phyloP scores from a whole-genome alignment of 2,797 vertebrate species.

The Borostomias antarcticus region DNA sequence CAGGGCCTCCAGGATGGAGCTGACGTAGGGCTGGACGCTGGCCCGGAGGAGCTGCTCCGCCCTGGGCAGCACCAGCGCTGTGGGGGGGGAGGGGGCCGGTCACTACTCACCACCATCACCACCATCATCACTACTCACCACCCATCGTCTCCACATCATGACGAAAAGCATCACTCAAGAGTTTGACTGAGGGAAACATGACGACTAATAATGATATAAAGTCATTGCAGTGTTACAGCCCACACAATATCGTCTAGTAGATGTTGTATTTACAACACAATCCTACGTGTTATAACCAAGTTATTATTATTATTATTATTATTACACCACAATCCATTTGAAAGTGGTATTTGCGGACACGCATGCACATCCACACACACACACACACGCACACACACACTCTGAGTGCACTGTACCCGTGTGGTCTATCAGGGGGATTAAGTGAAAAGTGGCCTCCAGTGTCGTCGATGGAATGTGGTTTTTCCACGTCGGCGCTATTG shows the following conservation, averaged over 20 bases:
- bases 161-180: too few species aligned
- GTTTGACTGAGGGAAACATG: too few species aligned
- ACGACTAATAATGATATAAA: too few species aligned
- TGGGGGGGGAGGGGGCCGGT: background rate
- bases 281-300: too few species aligned
- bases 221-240: too few species aligned
- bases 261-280: too few species aligned
- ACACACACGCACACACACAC: background rate
- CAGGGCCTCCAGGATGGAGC: conserved; percentile 94
- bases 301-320: too few species aligned
- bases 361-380: background rate
- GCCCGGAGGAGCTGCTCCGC: conserved; percentile 86
- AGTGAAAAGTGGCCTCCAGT: conserved; percentile 36
- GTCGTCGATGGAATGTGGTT: conserved; percentile 62
- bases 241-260: too few species aligned
- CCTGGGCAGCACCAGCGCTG: conserved; percentile 86
- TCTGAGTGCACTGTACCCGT: background rate
- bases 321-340: too few species aligned
- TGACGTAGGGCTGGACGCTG: conserved; percentile 90
- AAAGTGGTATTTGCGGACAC: too few species aligned
- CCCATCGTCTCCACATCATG: too few species aligned
- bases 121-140: background rate
- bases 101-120: background rate
- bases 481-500: conserved; percentile 49
- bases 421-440: conserved; percentile 27